These are phyloP conservation scores for Koerneria pararmatus DNA, from an alignment of 2,888 invertebrate species.

Conservation along the genomic window DNA sequence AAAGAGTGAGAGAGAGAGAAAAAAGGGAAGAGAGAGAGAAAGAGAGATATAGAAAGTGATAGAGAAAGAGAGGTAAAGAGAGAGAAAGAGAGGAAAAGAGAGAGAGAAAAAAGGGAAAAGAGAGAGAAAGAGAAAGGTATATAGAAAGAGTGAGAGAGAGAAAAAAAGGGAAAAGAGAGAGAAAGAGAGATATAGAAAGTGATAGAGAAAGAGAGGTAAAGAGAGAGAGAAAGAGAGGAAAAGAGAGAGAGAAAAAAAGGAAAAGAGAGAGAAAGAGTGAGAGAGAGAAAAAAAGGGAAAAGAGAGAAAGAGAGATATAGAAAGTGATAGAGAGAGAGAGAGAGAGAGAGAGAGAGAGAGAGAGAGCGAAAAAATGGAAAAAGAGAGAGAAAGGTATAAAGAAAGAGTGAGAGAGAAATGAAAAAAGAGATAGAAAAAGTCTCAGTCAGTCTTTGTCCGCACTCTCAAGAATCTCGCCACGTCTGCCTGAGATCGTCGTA, in stretches of 20 bases:
- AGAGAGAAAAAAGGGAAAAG: not conserved
- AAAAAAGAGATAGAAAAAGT: not conserved
- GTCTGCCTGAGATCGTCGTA: conserved; percentile 10
- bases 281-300: not conserved
- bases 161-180: not conserved
- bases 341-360: too few species aligned
- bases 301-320: not conserved
- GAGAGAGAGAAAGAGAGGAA: too few species aligned
- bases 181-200: not conserved
- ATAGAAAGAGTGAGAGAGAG: not conserved
- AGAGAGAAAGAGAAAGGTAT: not conserved
- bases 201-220: too few species aligned
- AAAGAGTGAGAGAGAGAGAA: too few species aligned
- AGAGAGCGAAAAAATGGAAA: not conserved
- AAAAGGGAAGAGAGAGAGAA: too few species aligned
- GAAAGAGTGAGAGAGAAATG: too few species aligned
- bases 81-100: not conserved
- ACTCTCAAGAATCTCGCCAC: conserved; percentile 11
- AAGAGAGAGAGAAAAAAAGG: too few species aligned
- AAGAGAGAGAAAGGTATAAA: not conserved
- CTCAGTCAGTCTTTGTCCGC: conserved; percentile 15
- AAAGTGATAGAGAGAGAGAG: too few species aligned
- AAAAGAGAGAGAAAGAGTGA: too few species aligned
- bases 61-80: not conserved
- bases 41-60: too few species aligned